A percentile compares a stretch with the other conserved stretches of the same genome.
Evolutionary conservation across 2,888 invertebrate genomes (phyloP).

Genomic region (Oscheius onirici): DNA sequence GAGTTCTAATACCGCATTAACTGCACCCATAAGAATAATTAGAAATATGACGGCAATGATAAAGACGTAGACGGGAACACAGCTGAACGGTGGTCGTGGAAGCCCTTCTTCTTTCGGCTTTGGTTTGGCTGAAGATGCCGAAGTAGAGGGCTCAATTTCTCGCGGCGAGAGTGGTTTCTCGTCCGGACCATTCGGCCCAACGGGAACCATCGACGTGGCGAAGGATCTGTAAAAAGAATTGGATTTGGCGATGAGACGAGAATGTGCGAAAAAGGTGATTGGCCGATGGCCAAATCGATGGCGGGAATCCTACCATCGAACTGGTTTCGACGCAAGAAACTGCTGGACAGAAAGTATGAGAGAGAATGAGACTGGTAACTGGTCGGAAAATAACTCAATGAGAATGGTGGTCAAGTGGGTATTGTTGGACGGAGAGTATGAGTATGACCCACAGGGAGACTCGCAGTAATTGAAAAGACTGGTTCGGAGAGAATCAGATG

Average conservation of each 20-base stretch:
- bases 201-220: conserved; percentile 19
- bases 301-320: conserved; percentile 1
- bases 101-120: neutral
- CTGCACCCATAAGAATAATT: conserved; percentile 3
- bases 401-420: too few relatives aligned
- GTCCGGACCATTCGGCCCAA: conserved; percentile 21
- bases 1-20: conserved; percentile 19
- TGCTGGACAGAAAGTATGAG: neutral
- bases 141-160: neutral
- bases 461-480: too few relatives aligned
- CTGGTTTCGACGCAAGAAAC: conserved; percentile 12
- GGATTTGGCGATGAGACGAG: neutral
- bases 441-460: too few relatives aligned
- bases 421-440: too few relatives aligned
- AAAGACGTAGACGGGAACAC: conserved; percentile 26
- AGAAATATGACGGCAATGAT: conserved; percentile 1
- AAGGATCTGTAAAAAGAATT: conserved; percentile 1
- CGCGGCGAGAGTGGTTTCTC: conserved; percentile 21
- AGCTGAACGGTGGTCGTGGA: conserved; percentile 20
- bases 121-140: neutral
- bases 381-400: too few relatives aligned
- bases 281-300: conserved; percentile 15
- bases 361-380: too few relatives aligned
- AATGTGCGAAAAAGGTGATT: neutral
- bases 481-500: too few relatives aligned